Percentiles rank a stretch among this genome's conserved stretches.
These are phyloP conservation scores for Tragulus kanchil DNA, from an alignment of 2,113 vertebrate genomes.

Conservation along the genomic window DNA sequence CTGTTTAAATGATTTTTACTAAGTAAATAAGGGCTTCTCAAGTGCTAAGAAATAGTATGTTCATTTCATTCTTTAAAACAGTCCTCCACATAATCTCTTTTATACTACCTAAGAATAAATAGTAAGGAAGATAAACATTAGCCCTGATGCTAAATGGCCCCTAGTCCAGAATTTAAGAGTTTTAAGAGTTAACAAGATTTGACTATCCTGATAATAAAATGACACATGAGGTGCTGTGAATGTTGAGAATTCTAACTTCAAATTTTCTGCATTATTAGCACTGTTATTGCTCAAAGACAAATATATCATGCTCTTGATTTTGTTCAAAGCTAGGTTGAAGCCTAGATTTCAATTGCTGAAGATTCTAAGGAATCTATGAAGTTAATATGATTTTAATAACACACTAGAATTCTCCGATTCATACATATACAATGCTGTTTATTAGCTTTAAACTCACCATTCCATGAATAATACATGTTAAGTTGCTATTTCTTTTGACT, in stretches of 20 bases:
- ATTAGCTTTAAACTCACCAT: constrained; percentile 5
- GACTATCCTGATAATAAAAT: neutral
- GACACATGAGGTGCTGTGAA: neutral
- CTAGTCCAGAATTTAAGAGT: neutral
- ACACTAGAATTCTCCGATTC: neutral
- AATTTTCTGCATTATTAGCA: neutral
- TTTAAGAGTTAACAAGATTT: neutral
- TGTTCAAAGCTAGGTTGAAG: neutral
- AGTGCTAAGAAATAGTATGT: neutral
- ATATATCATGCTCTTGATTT: neutral
- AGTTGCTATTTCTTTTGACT: neutral
- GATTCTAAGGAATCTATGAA: neutral
- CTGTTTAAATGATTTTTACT: constrained; percentile 21
- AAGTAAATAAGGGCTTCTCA: neutral
- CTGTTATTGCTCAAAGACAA: neutral
- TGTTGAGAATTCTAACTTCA: neutral
- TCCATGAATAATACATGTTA: neutral
- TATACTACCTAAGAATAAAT: neutral
- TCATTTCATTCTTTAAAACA: constrained; percentile 19
- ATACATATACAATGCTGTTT: neutral
- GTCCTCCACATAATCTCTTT: neutral
- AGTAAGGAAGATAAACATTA: neutral
- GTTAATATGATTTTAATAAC: neutral
- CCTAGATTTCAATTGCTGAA: neutral
- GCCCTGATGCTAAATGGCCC: neutral